Evolutionary conservation across 1,140 invertebrate genomes (phyloP).

Genomic region (Sogatella furcifera): DNA sequence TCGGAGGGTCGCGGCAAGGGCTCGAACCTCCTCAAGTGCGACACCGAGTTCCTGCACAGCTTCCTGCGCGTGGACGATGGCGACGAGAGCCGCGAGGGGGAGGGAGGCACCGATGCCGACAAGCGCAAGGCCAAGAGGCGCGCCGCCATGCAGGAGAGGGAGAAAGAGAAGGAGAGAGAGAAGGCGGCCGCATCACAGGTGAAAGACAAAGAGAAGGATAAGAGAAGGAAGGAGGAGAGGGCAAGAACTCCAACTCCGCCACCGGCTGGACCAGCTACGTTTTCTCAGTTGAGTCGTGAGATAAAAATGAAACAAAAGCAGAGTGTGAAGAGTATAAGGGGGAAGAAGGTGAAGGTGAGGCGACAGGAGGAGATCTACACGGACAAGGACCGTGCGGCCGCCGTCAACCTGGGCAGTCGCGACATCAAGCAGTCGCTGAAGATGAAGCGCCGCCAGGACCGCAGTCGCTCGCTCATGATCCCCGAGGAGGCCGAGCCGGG

Average conservation of each 20-base stretch:
- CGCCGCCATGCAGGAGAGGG: constrained; percentile 1
- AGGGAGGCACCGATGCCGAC: constrained; percentile 2
- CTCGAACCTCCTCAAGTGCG: constrained; percentile 20
- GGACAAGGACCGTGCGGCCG: constrained; percentile 80
- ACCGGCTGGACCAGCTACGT: constrained; percentile 11
- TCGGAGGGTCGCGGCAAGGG: constrained; percentile 19
- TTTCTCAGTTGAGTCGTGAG: constrained; percentile 32
- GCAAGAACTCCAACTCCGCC: neutral
- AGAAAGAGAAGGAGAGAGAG: neutral
- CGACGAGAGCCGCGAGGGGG: constrained; percentile 12
- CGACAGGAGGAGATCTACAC: constrained; percentile 59
- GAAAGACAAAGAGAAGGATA: neutral
- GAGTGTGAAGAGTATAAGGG: constrained; percentile 27
- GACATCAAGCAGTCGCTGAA: constrained; percentile 78
- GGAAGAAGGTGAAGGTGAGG: constrained; percentile 25
- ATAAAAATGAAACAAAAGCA: constrained; percentile 32
- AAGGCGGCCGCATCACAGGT: neutral
- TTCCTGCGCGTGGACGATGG: constrained; percentile 21
- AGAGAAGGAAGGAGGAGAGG: constrained; percentile 12
- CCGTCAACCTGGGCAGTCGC: constrained; percentile 64
- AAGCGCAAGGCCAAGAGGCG: constrained; percentile 16
- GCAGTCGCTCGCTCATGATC: constrained; percentile 56
- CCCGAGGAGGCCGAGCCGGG: constrained; percentile 68
- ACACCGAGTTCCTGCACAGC: constrained; percentile 26
- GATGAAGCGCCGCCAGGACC: constrained; percentile 65